Conservation (phyloP, 2,797 vertebrate species). For the Gallinago solitaria region DNA sequence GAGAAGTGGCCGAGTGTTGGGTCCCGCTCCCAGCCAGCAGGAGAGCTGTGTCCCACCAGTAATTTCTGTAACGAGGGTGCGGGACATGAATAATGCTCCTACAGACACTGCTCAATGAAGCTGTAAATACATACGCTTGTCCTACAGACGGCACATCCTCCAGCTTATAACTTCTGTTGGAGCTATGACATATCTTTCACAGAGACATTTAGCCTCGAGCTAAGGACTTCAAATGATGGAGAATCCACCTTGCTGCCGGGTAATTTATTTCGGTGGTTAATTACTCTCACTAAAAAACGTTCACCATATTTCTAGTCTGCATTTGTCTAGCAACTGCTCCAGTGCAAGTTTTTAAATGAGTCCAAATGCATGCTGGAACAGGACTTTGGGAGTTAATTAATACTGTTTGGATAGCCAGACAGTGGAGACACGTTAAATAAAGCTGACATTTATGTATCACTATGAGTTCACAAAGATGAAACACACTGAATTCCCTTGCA, state of each 20-base stretch:
- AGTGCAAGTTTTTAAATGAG: constrained; percentile 26
- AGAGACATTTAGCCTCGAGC: background rate
- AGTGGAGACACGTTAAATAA: constrained; percentile 28
- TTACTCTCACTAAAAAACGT: constrained; percentile 25
- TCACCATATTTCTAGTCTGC: background rate
- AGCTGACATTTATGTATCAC: constrained; percentile 54
- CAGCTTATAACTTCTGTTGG: background rate
- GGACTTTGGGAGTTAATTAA: constrained; percentile 58
- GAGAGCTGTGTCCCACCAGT: background rate
- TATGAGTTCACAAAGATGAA: constrained; percentile 39
- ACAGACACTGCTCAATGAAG: background rate
- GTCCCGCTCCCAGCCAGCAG: background rate
- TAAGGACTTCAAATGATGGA: constrained; percentile 31
- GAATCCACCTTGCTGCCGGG: background rate
- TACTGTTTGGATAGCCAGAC: constrained; percentile 45
- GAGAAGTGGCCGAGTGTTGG: background rate
- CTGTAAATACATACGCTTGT: background rate
- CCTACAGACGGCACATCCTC: background rate
- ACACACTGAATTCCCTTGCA: background rate
- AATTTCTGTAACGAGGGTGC: background rate
- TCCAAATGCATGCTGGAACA: constrained; percentile 7
- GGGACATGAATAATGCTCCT: background rate
- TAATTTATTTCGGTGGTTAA: constrained; percentile 57
- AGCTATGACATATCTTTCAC: background rate
- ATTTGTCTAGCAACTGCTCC: background rate